These are phyloP conservation scores for Palythoa caribaeorum DNA, from an alignment of 92 coral and sea anemone genomes.

Conservation along the genomic window DNA sequence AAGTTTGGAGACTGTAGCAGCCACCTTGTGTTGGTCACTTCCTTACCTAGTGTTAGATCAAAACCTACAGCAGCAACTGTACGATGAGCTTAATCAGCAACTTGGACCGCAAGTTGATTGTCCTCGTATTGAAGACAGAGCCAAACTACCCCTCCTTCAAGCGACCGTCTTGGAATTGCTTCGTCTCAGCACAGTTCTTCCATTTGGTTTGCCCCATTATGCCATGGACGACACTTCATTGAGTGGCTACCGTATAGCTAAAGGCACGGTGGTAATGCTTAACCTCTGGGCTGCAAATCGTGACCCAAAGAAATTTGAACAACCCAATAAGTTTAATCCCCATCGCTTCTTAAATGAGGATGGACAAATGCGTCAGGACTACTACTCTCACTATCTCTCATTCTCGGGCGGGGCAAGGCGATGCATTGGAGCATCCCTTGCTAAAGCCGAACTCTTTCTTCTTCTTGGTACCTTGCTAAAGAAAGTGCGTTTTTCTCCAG, in stretches of 20 bases:
- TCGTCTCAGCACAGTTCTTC: slow-evolving; percentile 77
- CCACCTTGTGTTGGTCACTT: slow-evolving; percentile 81
- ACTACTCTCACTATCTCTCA: slow-evolving; percentile 71
- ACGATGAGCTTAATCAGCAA: slow-evolving; percentile 77
- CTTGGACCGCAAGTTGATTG: slow-evolving; percentile 66
- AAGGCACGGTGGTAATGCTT: slow-evolving; percentile 83
- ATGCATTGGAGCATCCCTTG: slow-evolving; percentile 88
- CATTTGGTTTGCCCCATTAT: slow-evolving; percentile 89
- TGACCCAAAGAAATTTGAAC: slow-evolving; percentile 79
- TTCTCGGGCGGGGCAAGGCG: slow-evolving; percentile 87
- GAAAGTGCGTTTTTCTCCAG: slow-evolving; percentile 49
- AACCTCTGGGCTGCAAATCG: slow-evolving; percentile 96
- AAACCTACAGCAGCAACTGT: slow-evolving; percentile 76
- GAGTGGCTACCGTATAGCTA: slow-evolving; percentile 81
- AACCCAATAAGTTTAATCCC: slow-evolving; percentile 83
- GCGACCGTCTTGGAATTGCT: slow-evolving; percentile 91
- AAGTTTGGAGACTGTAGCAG: slow-evolving; percentile 79
- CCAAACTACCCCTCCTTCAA: slow-evolving; percentile 84
- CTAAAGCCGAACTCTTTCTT: slow-evolving; percentile 84
- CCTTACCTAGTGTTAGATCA: slow-evolving; percentile 73
- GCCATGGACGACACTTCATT: slow-evolving; percentile 81
- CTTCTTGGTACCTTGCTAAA: slow-evolving; percentile 83
- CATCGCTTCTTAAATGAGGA: slow-evolving; percentile 80
- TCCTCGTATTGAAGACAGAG: slow-evolving; percentile 76
- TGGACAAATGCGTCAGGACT: slow-evolving; percentile 71